Percentiles rank a stretch among this genome's conserved stretches.
Conservation (phyloP, 2,113 vertebrate genomes). For the Melanotaenia duboulayi region DNA sequence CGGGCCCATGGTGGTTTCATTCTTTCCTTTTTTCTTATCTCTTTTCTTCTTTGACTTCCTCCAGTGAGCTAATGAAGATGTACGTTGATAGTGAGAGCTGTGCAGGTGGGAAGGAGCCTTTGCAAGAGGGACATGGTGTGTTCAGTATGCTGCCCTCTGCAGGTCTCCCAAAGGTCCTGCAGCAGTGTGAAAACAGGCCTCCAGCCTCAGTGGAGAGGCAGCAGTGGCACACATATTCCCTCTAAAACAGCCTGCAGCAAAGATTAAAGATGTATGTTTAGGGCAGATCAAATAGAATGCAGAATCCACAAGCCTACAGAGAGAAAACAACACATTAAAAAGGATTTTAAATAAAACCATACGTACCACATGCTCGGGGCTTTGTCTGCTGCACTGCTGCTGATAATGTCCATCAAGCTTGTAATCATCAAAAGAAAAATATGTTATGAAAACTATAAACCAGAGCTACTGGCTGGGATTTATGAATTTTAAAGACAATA, state of each 20-base stretch:
- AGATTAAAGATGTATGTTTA: conserved; percentile 84
- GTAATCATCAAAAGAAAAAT: conserved; percentile 63
- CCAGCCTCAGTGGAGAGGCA: conserved; percentile 42
- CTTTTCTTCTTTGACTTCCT: conserved; percentile 43
- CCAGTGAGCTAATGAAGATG: conserved; percentile 75
- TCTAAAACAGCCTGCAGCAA: conserved; percentile 69
- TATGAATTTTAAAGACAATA: conserved; percentile 61
- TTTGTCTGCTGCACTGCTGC: conserved; percentile 62
- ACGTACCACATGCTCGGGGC: conserved; percentile 49
- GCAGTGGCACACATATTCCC: conserved; percentile 45
- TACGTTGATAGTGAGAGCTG: conserved; percentile 75
- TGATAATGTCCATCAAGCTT: conserved; percentile 76
- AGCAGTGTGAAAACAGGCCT: conserved; percentile 38
- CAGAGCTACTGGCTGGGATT: conserved; percentile 35
- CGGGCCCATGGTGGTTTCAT: conserved; percentile 76
- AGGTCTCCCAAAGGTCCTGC: conserved; percentile 55
- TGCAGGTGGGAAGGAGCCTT: conserved; percentile 65
- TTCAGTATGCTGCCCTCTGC: conserved; percentile 70
- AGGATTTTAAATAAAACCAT: conserved; percentile 72
- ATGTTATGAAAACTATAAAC: conserved; percentile 41
- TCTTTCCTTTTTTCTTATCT: conserved; percentile 63
- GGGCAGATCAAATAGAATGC: conserved; percentile 78
- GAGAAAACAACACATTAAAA: conserved; percentile 68
- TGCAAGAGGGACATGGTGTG: conserved; percentile 18
- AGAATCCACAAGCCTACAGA: conserved; percentile 72